A percentile compares a stretch with the other conserved stretches of the same genome.
These are phyloP conservation scores for Furcula furcula DNA, from an alignment of 2,888 invertebrate species.

Conservation along the genomic window DNA sequence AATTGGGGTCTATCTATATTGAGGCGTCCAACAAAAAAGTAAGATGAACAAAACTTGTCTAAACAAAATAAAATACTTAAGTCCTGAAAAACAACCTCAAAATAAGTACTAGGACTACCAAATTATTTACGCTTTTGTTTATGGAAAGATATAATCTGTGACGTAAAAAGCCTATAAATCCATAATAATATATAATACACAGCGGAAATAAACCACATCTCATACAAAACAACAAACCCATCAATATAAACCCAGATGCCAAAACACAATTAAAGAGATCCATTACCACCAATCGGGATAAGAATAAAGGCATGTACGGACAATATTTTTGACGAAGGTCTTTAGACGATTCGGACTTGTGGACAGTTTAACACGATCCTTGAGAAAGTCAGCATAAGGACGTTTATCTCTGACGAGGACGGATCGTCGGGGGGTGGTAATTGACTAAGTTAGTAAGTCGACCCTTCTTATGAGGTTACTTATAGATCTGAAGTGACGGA, in stretches of 20 bases:
- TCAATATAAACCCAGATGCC: no score
- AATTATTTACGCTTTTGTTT: no score
- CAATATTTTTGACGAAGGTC: constrained; percentile 13
- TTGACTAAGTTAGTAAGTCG: constrained; percentile 28
- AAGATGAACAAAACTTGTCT: not conserved
- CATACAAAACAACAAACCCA: no score
- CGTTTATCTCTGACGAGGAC: constrained; percentile 24
- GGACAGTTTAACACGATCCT: constrained; percentile 15
- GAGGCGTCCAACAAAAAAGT: constrained; percentile 20
- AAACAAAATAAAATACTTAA: no score
- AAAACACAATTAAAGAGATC: no score
- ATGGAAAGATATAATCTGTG: no score
- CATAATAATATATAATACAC: no score
- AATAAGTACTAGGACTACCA: no score
- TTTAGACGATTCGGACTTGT: constrained; percentile 1
- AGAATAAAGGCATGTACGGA: constrained; percentile 15
- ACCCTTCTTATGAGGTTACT: constrained; percentile 12
- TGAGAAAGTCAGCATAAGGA: constrained; percentile 17
- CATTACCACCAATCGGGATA: constrained; percentile 19
- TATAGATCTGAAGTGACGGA: constrained; percentile 9
- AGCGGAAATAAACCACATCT: no score
- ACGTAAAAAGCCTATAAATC: no score
- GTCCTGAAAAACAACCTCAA: no score
- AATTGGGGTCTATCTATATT: constrained; percentile 14
- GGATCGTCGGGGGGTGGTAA: constrained; percentile 20